Evolutionary conservation across 2,113 vertebrate genomes (phyloP).

Genomic region (Pagrus major): DNA sequence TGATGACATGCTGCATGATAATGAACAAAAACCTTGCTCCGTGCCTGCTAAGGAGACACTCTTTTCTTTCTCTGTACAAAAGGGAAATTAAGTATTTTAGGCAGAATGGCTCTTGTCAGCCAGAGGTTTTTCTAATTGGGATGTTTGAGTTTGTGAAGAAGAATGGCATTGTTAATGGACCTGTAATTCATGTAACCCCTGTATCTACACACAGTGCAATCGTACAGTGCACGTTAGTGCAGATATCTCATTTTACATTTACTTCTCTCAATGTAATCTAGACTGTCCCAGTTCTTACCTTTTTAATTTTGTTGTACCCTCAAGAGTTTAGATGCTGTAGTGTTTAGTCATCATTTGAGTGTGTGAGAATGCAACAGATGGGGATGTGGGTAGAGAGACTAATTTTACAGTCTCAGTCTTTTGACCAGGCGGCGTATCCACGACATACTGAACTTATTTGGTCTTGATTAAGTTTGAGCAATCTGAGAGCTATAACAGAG

Average conservation of each 20-base stretch:
- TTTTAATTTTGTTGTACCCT: neutral
- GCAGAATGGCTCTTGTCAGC: slow-evolving; percentile 2
- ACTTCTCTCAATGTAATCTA: neutral
- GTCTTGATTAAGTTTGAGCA: neutral
- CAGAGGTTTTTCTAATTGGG: slow-evolving; percentile 9
- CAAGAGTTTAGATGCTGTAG: neutral
- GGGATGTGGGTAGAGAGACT: slow-evolving; percentile 30
- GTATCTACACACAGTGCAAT: neutral
- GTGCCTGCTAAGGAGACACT: neutral
- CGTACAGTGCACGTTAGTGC: too few species aligned
- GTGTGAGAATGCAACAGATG: slow-evolving; percentile 39
- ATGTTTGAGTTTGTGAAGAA: neutral
- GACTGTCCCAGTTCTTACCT: neutral
- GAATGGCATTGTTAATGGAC: neutral
- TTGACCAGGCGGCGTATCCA: slow-evolving; percentile 1
- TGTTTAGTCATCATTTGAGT: slow-evolving; percentile 1
- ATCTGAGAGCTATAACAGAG: neutral
- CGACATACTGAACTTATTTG: neutral
- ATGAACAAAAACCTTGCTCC: slow-evolving; percentile 9
- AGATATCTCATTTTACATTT: neutral
- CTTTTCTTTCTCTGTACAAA: neutral
- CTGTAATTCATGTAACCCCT: neutral
- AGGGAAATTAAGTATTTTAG: slow-evolving; percentile 17
- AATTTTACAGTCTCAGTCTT: neutral
- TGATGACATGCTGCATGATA: slow-evolving; percentile 27